Base-by-base conservation (phyloP, 2,113 vertebrate genomes). In the Lynx canadensis region DNA sequence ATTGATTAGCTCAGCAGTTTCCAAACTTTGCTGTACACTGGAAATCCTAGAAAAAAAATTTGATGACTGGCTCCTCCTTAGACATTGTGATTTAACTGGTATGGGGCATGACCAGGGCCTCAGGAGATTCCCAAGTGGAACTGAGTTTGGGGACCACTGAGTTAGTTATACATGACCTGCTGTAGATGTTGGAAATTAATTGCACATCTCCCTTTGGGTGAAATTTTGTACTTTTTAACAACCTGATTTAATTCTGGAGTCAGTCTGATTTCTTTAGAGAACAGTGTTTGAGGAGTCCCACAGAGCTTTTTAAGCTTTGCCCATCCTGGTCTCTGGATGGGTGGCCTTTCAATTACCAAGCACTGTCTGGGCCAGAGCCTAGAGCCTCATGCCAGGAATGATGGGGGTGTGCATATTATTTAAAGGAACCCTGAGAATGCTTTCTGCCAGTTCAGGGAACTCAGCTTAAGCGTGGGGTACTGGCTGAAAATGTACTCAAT, bases 241-340 rank as follows among this genome's bases (percentile, higher is more conserved):
- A n/a, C 25, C 69, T 79, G 55, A 90, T 63, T 92, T 38, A 25
- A 82, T 74, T 96, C 45, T 76, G 78, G 41, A 65, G 68, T 71
- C 15, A 80, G 12, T 93, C n/a, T 94, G 38, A 85, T 92, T 94
- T 92, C 41, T 95, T 89, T 69, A 83, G 65, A 25, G 10, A 50
- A 12, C 27, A 50, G 27, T 76, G 7, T 88, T 78, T 45, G 27
- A 85, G 38, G 63, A 33, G 14, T 27, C 50, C 7, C 7, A 29
- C 50, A 79, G 19, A 60, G 76, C 13, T 93, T 76, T 73, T 73
- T 45, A 36, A 73, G 19, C 19, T 41, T 76, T 76, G 57, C 25
- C 38, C 4, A 11, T 7, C 66, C 38, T 84, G 80, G 60, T 76
- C 45, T 96, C 93, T 1, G 8, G 66, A 23, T 38, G 25, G 38